These are phyloP conservation scores for Labeo catla DNA, from an alignment of 2,113 vertebrate genomes.

Conservation along the genomic window DNA sequence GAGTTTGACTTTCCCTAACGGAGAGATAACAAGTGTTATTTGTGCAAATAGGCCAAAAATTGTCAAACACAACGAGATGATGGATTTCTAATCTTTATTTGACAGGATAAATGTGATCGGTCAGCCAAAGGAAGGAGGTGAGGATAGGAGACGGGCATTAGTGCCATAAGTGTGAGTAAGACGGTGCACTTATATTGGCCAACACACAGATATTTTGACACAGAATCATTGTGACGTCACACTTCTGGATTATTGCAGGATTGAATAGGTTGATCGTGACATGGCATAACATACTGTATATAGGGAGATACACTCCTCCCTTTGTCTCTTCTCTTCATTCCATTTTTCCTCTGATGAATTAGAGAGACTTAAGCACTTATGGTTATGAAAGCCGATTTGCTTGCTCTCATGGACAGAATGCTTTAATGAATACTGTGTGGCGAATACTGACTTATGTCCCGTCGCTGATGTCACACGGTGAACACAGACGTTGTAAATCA, in stretches of 20 bases:
- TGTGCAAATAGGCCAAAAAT: constrained; percentile 2
- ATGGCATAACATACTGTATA: background rate
- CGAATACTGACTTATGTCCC: background rate
- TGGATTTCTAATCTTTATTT: constrained; percentile 77
- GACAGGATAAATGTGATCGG: constrained; percentile 61
- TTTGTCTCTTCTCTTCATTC: background rate
- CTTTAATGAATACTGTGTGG: constrained; percentile 19
- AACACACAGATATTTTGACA: constrained; percentile 27
- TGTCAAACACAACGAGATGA: constrained; percentile 10
- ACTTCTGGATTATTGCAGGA: constrained; percentile 34
- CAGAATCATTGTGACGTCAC: constrained; percentile 2
- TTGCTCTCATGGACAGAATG: constrained; percentile 12
- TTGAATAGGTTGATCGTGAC: background rate
- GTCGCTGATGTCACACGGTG: background rate
- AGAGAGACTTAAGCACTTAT: background rate
- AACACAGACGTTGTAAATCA: constrained; percentile 4
- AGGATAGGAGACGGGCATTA: constrained; percentile 2
- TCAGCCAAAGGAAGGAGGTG: constrained; percentile 40
- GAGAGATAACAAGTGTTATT: background rate
- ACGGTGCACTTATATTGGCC: constrained; percentile 25
- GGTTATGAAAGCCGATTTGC: background rate
- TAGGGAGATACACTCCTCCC: background rate
- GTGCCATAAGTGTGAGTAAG: constrained; percentile 11
- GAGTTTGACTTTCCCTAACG: background rate
- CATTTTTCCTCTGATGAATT: background rate